These are phyloP conservation scores for Pristionchus japonicus DNA, from an alignment of 2,888 invertebrate genomes.

Conservation along the genomic window DNA sequence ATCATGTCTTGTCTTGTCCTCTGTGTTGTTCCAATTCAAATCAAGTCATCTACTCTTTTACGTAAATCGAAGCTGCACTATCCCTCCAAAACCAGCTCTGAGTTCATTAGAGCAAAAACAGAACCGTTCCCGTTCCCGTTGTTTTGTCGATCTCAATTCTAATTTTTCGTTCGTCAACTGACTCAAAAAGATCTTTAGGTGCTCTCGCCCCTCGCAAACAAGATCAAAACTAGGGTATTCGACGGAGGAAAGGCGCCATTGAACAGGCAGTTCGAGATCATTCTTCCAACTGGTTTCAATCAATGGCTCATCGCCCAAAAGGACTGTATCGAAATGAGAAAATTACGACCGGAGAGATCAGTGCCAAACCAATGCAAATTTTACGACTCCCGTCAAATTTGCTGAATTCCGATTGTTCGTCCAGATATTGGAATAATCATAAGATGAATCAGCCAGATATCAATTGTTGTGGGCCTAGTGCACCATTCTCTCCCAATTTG, in stretches of 20 bases:
- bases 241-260: slow-evolving; percentile 8
- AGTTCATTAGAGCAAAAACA: neutral
- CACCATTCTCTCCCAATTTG: neutral
- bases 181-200: neutral
- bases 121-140: neutral
- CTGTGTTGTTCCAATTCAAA: neutral
- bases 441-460: neutral
- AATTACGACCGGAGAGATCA: neutral
- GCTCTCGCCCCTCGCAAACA: slow-evolving; percentile 6
- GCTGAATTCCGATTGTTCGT: neutral
- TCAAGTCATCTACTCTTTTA: too few species aligned
- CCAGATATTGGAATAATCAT: neutral
- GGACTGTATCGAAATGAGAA: neutral
- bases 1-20: too few species aligned
- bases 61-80: neutral
- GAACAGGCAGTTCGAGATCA: neutral
- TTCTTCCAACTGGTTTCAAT: slow-evolving; percentile 12
- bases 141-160: neutral
- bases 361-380: neutral
- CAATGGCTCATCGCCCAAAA: neutral
- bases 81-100: neutral
- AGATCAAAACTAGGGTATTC: neutral
- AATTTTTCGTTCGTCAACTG: neutral
- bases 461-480: neutral
- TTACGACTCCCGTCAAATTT: neutral